Conservation (phyloP, 2,888 invertebrate genomes). For the Tricholauxania praeusta region DNA sequence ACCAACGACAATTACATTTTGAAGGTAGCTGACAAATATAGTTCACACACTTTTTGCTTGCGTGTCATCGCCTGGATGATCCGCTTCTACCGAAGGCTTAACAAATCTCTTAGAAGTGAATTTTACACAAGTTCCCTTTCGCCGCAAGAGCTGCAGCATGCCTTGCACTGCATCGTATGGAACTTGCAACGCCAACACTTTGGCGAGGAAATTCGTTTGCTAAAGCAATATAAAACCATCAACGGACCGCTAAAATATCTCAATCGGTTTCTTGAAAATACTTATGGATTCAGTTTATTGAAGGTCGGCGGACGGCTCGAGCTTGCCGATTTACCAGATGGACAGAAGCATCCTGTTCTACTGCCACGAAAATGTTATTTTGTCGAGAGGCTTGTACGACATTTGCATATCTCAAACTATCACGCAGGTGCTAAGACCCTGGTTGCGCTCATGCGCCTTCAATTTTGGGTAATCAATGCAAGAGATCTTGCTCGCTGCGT, state of each 20-base stretch:
- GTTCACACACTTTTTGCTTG: constrained; percentile 8
- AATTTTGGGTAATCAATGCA: constrained; percentile 37
- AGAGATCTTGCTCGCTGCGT: constrained; percentile 34
- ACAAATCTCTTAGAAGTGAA: neutral
- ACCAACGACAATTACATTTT: too few relatives aligned
- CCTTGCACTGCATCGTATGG: constrained; percentile 34
- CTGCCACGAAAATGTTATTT: constrained; percentile 33
- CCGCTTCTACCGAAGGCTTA: constrained; percentile 10
- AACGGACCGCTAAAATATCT: constrained; percentile 38
- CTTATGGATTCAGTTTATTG: constrained; percentile 32
- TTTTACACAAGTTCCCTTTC: neutral
- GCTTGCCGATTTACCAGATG: constrained; percentile 24
- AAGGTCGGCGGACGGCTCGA: constrained; percentile 43
- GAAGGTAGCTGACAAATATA: neutral
- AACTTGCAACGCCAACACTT: constrained; percentile 37
- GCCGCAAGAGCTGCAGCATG: constrained; percentile 1
- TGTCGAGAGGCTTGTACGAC: constrained; percentile 31
- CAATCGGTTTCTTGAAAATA: constrained; percentile 37
- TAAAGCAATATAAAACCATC: neutral
- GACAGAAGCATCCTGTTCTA: constrained; percentile 31
- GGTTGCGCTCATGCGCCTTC: constrained; percentile 33
- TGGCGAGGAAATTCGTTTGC: constrained; percentile 27
- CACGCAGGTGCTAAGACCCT: constrained; percentile 42
- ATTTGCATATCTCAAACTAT: constrained; percentile 41
- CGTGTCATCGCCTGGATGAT: constrained; percentile 23